Evolutionary conservation across 30 jellyfish, hydroid and myxozoan species (phyloP).

Genomic region (Hydractinia echinata): DNA sequence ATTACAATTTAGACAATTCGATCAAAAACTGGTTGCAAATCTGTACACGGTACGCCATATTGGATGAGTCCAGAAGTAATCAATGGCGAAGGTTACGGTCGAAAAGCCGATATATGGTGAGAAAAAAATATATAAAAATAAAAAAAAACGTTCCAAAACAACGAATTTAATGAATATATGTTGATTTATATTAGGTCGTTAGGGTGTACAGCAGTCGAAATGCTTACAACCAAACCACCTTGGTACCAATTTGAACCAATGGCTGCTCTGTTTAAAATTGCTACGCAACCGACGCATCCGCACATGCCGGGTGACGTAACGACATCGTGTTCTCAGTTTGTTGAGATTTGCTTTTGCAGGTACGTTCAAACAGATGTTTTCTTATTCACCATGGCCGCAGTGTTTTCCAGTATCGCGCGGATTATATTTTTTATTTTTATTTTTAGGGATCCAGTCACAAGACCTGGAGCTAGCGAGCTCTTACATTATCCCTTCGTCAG

Average conservation of each 20-base stretch:
- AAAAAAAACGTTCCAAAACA: not conserved
- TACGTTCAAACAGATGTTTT: not conserved
- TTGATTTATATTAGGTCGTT: constrained; percentile 44
- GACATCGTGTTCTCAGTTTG: constrained; percentile 17
- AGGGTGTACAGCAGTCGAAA: constrained; percentile 82
- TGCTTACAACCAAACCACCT: constrained; percentile 91
- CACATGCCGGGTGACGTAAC: constrained; percentile 29
- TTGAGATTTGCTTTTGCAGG: constrained; percentile 14
- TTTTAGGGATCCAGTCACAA: no score
- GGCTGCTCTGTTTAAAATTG: constrained; percentile 88
- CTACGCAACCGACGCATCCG: constrained; percentile 91
- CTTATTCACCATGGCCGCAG: no score
- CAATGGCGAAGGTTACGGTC: constrained; percentile 88
- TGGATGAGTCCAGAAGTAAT: constrained; percentile 98
- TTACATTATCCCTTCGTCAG: no score
- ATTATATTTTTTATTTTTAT: no score
- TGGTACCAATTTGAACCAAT: constrained; percentile 83
- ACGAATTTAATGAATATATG: not conserved
- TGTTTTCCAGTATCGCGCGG: no score
- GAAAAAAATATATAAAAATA: not conserved
- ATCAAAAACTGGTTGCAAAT: constrained; percentile 73
- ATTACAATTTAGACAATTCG: constrained; percentile 59
- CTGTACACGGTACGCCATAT: constrained; percentile 94
- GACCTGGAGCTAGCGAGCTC: no score
- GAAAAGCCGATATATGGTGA: constrained; percentile 89